Evolutionary conservation across 2,888 invertebrate species (phyloP).

Genomic region (Zaprionus bogoriensis): DNA sequence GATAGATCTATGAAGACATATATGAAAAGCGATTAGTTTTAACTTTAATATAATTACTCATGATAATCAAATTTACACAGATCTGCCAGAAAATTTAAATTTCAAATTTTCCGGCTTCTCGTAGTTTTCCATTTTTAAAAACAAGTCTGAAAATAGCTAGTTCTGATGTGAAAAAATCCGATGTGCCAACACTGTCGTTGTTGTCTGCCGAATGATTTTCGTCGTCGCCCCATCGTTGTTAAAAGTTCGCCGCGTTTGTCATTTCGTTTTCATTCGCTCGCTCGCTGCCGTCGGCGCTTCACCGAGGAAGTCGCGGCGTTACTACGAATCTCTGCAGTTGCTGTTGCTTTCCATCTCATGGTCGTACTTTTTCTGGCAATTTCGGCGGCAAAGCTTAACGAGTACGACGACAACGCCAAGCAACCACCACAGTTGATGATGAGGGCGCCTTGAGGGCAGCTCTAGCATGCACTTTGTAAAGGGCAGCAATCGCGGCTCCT

Average conservation of each 20-base stretch:
- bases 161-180: too few species aligned
- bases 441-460: constrained; percentile 23
- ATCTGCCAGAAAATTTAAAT: too few species aligned
- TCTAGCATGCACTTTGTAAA: constrained; percentile 56
- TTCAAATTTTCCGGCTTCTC: too few species aligned
- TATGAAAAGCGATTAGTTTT: too few species aligned
- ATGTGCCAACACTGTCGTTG: too few species aligned
- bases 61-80: too few species aligned
- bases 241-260: constrained; percentile 38
- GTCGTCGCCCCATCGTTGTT: constrained; percentile 29
- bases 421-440: constrained; percentile 19
- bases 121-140: too few species aligned
- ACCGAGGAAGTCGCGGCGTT: background rate
- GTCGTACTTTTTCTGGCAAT: constrained; percentile 53
- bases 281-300: constrained; percentile 25
- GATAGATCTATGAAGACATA: too few species aligned
- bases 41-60: too few species aligned
- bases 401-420: too few species aligned
- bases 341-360: constrained; percentile 36
- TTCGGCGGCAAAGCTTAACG: constrained; percentile 53
- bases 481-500: constrained; percentile 61
- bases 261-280: constrained; percentile 68
- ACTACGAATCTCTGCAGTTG: background rate
- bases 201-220: too few species aligned
- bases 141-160: too few species aligned